Evolutionary conservation across 2,113 vertebrate species (phyloP), one percentile per base, ranked within the genome.

Genomic region (Dryoscopus gambensis): DNA sequence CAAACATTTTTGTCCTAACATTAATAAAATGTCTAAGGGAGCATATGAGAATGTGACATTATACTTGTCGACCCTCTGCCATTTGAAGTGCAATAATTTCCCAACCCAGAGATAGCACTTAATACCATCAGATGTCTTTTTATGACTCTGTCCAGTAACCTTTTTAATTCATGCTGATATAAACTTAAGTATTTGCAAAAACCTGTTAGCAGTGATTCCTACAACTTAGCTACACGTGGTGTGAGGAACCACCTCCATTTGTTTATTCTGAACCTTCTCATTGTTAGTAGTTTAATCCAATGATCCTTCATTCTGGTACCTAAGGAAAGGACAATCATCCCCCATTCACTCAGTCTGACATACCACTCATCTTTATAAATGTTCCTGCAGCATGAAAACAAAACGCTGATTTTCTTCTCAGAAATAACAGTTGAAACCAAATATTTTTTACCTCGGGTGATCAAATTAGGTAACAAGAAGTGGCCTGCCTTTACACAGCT

Each of bases 151-250:
- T 53, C 9, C 21, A 57, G 35, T n/a, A 75, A 16, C n/a, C 44
- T 83, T 93, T 89, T 76, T 44, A 68, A 77, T 56, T 77, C 46
- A n/a, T 55, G 59, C 18, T 60, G 23, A 6, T 69, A n/a, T 56
- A 50, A 86, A 47, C 4, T 13, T 44, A n/a, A 56, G 11, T 64
- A 47, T 39, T 83, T 60, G 30, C 49, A 75, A 75, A 28, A 70
- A 37, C 24, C 47, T 33, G 25, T 37, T 74, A 60, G 27, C 75
- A 56, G 39, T 42, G 60, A 56, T 78, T 91, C 24, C 62, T 57
- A n/a, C 25, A 75, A 10, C 9, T 52, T 79, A 56, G 24, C 24
- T 69, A 70, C 15, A 16, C 0, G 0, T 79, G 31, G 13, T n/a
- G 22, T 53, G 50, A 78, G 40, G 14, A 78, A 13, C 19, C 24